A percentile compares a stretch with the other conserved stretches of the same genome.
Conservation (phyloP, 2,888 invertebrate genomes). For the Ellobium chinense region DNA sequence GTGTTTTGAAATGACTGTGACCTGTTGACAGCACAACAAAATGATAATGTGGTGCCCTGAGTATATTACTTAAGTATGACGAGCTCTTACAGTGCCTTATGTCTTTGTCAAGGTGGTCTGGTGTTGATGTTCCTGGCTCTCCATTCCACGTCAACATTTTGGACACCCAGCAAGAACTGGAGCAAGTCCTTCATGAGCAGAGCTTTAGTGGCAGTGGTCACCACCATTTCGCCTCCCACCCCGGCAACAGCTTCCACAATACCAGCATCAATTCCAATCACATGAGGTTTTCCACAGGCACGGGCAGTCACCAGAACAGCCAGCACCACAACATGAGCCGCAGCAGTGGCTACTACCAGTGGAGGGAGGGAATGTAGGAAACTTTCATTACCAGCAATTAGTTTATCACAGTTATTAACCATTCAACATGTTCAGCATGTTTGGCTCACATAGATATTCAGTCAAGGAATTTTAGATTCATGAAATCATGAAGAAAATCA, state of each 20-base stretch:
- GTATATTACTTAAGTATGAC: too few relatives aligned
- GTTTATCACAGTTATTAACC: background rate
- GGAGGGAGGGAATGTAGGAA: conserved; percentile 51
- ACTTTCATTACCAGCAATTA: background rate
- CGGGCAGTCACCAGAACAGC: conserved; percentile 8
- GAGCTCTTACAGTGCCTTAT: too few relatives aligned
- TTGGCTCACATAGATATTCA: too few relatives aligned
- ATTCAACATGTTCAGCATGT: too few relatives aligned
- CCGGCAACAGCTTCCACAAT: conserved; percentile 25
- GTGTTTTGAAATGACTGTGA: too few relatives aligned
- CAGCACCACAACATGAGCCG: conserved; percentile 46
- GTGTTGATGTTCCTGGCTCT: conserved; percentile 97
- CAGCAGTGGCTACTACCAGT: conserved; percentile 54
- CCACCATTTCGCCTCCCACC: conserved; percentile 4
- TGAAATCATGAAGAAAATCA: too few relatives aligned
- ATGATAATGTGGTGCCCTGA: too few relatives aligned
- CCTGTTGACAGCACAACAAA: too few relatives aligned
- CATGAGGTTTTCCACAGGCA: background rate
- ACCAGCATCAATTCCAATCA: conserved; percentile 16
- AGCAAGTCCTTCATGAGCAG: conserved; percentile 64
- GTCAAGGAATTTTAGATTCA: too few relatives aligned
- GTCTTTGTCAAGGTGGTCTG: conserved; percentile 94
- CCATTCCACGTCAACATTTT: conserved; percentile 99
- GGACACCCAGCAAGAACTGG: conserved; percentile 97
- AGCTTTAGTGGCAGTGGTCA: conserved; percentile 37